Conservation (phyloP, 2,888 invertebrate species). For the Ypsolopha scabrella region DNA sequence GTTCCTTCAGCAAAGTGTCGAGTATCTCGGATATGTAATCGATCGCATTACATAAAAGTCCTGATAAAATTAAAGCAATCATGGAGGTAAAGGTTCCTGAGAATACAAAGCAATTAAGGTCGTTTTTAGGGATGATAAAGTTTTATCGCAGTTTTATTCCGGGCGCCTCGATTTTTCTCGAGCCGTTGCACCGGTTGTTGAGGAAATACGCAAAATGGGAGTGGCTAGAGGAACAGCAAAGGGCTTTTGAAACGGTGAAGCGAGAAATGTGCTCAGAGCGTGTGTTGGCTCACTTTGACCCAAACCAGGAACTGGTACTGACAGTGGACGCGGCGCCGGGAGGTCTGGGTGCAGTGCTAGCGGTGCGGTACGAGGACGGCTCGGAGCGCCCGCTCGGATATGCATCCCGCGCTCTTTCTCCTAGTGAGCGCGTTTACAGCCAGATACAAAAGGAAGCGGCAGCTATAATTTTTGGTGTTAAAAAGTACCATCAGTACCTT, state of each 20-base stretch:
- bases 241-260: conserved; percentile 4
- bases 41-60: too few relatives aligned
- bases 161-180: conserved; percentile 4
- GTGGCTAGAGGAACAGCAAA: conserved; percentile 4
- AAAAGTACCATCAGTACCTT: conserved; percentile 20
- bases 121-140: conserved; percentile 9
- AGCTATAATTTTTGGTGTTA: conserved; percentile 26
- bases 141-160: conserved; percentile 8
- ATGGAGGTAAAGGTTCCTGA: too few relatives aligned
- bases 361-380: conserved; percentile 8
- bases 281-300: background rate
- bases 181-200: conserved; percentile 6
- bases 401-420: background rate
- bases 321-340: conserved; percentile 6
- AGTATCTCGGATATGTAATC: background rate
- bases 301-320: background rate
- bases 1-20: background rate
- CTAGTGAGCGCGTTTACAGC: conserved; percentile 16
- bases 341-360: conserved; percentile 6
- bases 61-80: too few relatives aligned
- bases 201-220: conserved; percentile 6
- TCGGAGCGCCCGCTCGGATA: conserved; percentile 2
- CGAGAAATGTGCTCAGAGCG: background rate
- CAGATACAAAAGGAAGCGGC: conserved; percentile 22
- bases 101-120: conserved; percentile 7